Evolutionary conservation across 2,888 invertebrate species (phyloP).

Genomic region (Rapana venosa): DNA sequence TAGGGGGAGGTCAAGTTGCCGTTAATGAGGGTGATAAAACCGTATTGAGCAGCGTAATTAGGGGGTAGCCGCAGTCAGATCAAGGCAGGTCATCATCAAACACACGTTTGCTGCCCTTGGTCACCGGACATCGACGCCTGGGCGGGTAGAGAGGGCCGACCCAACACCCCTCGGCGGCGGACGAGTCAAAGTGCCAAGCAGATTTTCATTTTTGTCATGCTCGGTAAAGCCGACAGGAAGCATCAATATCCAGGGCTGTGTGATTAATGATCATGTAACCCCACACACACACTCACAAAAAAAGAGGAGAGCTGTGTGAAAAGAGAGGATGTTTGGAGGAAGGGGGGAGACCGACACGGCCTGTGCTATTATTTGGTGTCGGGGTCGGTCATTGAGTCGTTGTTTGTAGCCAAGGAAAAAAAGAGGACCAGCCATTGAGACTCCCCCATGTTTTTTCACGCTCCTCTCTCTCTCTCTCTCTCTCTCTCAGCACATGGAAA

Average conservation of each 20-base stretch:
- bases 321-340: not conserved
- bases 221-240: constrained; percentile 73
- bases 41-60: not conserved
- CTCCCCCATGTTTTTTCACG: not conserved
- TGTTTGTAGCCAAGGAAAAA: constrained; percentile 11
- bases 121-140: not conserved
- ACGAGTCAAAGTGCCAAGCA: constrained; percentile 70
- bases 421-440: not conserved
- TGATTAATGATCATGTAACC: constrained; percentile 69
- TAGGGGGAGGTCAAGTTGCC: not conserved
- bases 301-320: not conserved
- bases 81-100: not conserved
- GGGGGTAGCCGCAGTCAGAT: not conserved
- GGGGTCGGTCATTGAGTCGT: not conserved
- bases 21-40: not conserved
- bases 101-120: not conserved
- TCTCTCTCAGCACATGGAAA: not conserved
- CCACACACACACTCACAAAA: constrained; percentile 51
- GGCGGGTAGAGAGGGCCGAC: not conserved
- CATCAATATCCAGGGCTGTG: constrained; percentile 74
- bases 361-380: not conserved
- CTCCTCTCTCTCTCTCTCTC: constrained; percentile 13
- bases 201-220: constrained; percentile 75
- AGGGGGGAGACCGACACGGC: not conserved
- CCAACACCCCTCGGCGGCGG: constrained; percentile 49